Evolutionary conservation across 1,140 invertebrate genomes (phyloP), one percentile per base, ranked within the genome.

Genomic region (Apis florea): DNA sequence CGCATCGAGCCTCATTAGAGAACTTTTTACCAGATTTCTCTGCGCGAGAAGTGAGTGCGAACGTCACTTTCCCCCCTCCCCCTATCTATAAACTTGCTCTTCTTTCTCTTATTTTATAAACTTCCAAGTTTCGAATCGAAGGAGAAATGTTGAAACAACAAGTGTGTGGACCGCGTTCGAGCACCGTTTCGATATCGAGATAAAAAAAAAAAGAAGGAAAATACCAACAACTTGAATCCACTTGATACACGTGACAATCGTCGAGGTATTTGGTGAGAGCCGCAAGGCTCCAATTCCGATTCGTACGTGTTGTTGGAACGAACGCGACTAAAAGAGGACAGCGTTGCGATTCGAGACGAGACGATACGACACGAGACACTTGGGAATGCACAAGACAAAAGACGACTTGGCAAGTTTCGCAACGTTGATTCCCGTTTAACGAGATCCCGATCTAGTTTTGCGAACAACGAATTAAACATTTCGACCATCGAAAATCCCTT

Each of bases 361-460:
- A 21, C 53, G 56, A 54, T 58, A 49, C 67, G 67, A 77, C 15
- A 63, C 56, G 54, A 73, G 51, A 54, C 47, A 74, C 70, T 83
- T 68, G 66, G 71, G 56, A 21, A 54, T 40, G 66, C 40, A 54
- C n/a, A 5, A 40, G 31, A 83, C 82, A 85, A 85, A 83, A 76
- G 83, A 61, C 71, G 54, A 79, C 82, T 80, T 66, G 24, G 66
- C 78, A 84, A 84, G 72, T 64, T 66, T 53, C 58, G 31, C 31
- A 70, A 83, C 49, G n/a, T 75, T 77, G 74, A 76, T 66, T 61
- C 75, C 78, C 64, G 66, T 83, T 51, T 79, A 83, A 79, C 69
- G 83, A 85, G 64, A 73, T 64, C 75, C 75, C 26, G 81, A 24
- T 79, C 70, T 47, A 54, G 49, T 58, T 59, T 64, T 21, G 19